These are phyloP conservation scores for Drosophila anomalipes DNA, from an alignment of 2,888 invertebrate species.

Conservation along the genomic window DNA sequence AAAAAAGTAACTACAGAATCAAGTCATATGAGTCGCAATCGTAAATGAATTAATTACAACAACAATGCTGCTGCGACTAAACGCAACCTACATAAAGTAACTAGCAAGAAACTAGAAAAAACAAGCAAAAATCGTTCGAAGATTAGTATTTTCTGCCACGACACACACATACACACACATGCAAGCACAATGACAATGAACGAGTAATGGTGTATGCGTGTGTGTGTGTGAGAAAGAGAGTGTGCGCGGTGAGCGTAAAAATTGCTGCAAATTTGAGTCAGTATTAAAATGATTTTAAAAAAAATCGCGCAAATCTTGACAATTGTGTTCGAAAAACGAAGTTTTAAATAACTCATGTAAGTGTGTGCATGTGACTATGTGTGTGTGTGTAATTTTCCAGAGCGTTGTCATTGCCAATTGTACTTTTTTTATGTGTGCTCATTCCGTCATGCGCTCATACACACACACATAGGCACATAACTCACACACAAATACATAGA, in stretches of 20 bases:
- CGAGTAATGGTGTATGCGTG: constrained; percentile 9
- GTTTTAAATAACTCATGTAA: constrained; percentile 53
- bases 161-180: constrained; percentile 55
- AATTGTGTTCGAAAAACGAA: constrained; percentile 47
- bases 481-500: constrained; percentile 37
- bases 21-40: constrained; percentile 74
- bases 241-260: constrained; percentile 42
- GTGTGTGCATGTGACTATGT: constrained; percentile 54
- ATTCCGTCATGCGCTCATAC: constrained; percentile 73
- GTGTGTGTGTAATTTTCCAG: constrained; percentile 67
- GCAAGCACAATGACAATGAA: constrained; percentile 51
- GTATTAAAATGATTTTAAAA: constrained; percentile 18
- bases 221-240: constrained; percentile 18
- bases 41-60: constrained; percentile 23
- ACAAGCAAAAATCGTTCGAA: constrained; percentile 29
- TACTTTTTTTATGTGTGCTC: constrained; percentile 56
- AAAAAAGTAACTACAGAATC: constrained; percentile 37
- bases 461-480: constrained; percentile 56
- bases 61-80: constrained; percentile 67
- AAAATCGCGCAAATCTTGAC: constrained; percentile 40
- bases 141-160: constrained; percentile 63
- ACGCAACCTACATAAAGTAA: constrained; percentile 6
- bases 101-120: constrained; percentile 9
- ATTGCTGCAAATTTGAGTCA: constrained; percentile 23
- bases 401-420: constrained; percentile 73